Evolutionary conservation across 1,140 invertebrate species (phyloP).

Genomic region (Neuroterus valhalla): DNA sequence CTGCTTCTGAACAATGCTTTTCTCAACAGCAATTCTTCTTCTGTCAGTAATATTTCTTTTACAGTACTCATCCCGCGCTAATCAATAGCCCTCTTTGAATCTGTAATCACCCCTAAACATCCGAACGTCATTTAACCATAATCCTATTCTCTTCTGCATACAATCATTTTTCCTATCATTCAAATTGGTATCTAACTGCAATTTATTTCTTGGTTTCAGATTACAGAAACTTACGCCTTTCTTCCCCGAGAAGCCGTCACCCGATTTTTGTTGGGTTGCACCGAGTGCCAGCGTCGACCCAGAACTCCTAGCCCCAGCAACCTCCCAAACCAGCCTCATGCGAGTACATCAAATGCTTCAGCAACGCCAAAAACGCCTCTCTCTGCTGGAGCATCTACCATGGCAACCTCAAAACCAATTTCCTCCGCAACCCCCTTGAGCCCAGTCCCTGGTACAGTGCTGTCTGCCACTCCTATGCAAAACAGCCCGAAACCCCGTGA

Average conservation of each 20-base stretch:
- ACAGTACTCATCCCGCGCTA: too few species aligned
- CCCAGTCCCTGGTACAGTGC: constrained; percentile 56
- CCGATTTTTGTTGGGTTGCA: constrained; percentile 92
- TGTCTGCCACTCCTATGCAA: constrained; percentile 58
- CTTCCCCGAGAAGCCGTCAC: constrained; percentile 96
- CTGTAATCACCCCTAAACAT: not conserved
- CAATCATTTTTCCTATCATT: not conserved
- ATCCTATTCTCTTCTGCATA: not conserved
- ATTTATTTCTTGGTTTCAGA: constrained; percentile 78
- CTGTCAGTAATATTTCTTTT: too few species aligned
- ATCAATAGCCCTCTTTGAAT: too few species aligned
- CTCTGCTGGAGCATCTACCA: constrained; percentile 35
- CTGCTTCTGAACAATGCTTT: too few species aligned
- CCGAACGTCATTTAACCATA: not conserved
- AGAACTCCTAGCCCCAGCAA: constrained; percentile 80
- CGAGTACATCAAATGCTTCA: constrained; percentile 43
- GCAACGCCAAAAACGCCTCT: constrained; percentile 41
- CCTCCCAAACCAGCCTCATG: constrained; percentile 51
- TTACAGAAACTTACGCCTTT: constrained; percentile 96
- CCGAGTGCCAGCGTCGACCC: constrained; percentile 93
- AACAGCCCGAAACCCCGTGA: constrained; percentile 63
- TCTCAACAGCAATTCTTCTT: too few species aligned
- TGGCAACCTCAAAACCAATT: constrained; percentile 40
- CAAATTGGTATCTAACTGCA: constrained; percentile 4
- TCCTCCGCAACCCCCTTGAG: constrained; percentile 52